Evolutionary conservation across 2,797 vertebrate species (phyloP).

Genomic region (Nasua narica): DNA sequence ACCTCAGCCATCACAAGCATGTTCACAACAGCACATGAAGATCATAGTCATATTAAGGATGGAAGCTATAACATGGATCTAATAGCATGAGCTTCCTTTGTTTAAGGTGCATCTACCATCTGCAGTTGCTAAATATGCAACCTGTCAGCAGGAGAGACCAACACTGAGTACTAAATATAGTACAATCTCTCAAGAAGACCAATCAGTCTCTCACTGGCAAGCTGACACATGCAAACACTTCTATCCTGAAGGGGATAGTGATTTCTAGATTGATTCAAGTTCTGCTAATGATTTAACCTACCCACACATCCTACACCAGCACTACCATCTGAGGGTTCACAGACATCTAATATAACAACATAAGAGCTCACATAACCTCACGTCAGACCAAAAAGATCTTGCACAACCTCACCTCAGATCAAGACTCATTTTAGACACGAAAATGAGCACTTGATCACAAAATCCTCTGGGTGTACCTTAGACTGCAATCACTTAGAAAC

Average conservation of each 20-base stretch:
- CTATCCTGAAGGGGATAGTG: background rate
- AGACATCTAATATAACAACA: background rate
- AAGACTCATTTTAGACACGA: background rate
- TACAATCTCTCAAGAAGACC: background rate
- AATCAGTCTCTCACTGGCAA: background rate
- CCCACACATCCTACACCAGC: background rate
- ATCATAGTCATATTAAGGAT: background rate
- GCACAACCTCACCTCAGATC: background rate
- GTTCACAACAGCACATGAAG: background rate
- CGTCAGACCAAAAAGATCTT: background rate
- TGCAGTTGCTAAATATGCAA: background rate
- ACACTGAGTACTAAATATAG: background rate
- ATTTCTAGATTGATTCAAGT: background rate
- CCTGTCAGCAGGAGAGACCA: background rate
- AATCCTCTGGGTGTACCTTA: background rate
- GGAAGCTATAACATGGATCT: background rate
- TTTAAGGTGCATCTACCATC: background rate
- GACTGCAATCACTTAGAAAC: background rate
- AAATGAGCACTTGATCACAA: background rate
- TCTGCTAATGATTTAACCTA: background rate
- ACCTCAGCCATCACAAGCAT: background rate
- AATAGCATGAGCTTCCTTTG: background rate
- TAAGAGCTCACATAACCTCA: background rate
- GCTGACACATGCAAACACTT: background rate
- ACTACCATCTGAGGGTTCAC: background rate